Base-by-base conservation (phyloP, 2,888 invertebrate genomes). In the Syrphus vitripennis region DNA sequence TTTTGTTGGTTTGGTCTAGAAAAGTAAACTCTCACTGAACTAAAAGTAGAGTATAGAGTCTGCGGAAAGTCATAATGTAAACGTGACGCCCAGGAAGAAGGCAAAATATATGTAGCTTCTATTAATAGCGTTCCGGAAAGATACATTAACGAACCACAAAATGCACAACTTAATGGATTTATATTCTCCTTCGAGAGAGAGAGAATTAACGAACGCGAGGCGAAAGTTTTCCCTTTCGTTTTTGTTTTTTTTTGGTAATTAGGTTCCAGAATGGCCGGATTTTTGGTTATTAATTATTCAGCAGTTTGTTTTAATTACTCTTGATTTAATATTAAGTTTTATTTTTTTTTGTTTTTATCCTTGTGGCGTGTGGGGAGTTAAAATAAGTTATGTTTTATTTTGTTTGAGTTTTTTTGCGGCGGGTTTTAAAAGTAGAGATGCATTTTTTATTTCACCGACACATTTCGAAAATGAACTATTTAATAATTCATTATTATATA, bases 211-310 rank as follows among this genome's bases (percentile, higher is more conserved):
- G 34, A 67, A 24, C 34, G 14, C 21, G 7, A 34, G 34, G 48
- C 7, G 31, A 83, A 83, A 75, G 63, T 63, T 63, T 63, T 37
- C 42, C 67, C n/a, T 5, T 48, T 19, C 3, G 2, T 50, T 24
- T 24, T 50, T 45, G 16, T 48, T 40, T 10, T 29, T 4, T 19
- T 57, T 16, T 34, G 34, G 69, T 69, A 83, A 83, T 78, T 83
- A 78, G 69, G 37, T 19, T 63, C 34, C 21, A 21, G 40, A 48
- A 63, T 71, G 42, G 50, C 50, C 67, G 78, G 78, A 29, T 72
- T 72, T 70, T 37, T 26, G 63, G 69, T 50, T 34, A 83, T 78
- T 78, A 83, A 83, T 83, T 78, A 78, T 69, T 74, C 40, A 74
- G 74, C 61, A 76, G 53, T 70, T 76, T 65, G 50, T 26, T 67